Conservation (phyloP, 1,140 invertebrate genomes). For the Aporrectodea caliginosa region DNA sequence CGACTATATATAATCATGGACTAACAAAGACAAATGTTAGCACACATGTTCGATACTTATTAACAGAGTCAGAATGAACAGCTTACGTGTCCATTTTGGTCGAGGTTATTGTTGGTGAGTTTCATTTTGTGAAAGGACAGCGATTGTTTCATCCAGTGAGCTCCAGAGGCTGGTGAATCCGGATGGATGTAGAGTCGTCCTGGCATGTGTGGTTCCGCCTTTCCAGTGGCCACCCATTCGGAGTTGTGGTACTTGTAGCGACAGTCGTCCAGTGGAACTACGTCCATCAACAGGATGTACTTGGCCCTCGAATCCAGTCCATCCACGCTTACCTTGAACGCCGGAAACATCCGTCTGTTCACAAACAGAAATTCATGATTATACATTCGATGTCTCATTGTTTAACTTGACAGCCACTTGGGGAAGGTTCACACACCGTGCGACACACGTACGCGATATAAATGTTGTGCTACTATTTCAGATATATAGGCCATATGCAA, state of each 20-base stretch:
- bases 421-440: not conserved
- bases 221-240: slow-evolving; percentile 39
- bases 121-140: slow-evolving; percentile 97
- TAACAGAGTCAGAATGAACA: no score
- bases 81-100: slow-evolving; percentile 83
- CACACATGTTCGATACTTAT: no score
- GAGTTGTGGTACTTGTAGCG: slow-evolving; percentile 35
- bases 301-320: slow-evolving; percentile 89
- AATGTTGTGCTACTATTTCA: not conserved
- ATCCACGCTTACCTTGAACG: slow-evolving; percentile 49
- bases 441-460: no score
- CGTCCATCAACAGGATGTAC: slow-evolving; percentile 95
- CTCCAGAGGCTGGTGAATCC: slow-evolving; percentile 89
- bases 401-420: not conserved
- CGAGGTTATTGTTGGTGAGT: slow-evolving; percentile 95
- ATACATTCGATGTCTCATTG: not conserved
- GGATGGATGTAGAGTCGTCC: slow-evolving; percentile 95
- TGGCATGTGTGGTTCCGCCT: slow-evolving; percentile 71
- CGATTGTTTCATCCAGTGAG: slow-evolving; percentile 97
- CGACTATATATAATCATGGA: no score
- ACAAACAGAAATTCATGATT: slow-evolving; percentile 11
- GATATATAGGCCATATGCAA: not conserved
- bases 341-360: slow-evolving; percentile 53
- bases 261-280: slow-evolving; percentile 92
- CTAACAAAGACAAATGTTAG: no score